phyloP scores from a whole-genome alignment of 2,888 invertebrate species.

The Koerneria pararmatus region DNA sequence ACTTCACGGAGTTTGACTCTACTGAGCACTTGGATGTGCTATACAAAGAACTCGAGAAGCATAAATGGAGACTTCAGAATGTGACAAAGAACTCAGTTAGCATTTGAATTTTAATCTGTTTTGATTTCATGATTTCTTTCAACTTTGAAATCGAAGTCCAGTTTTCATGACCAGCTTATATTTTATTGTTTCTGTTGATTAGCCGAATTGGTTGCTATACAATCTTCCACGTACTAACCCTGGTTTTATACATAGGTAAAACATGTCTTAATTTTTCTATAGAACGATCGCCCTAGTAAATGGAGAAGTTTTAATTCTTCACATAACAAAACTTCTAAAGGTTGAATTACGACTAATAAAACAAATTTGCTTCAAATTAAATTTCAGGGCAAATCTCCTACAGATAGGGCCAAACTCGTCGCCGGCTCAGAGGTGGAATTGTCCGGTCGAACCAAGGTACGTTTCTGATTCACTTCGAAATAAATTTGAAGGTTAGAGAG shows the following conservation, averaged over 20 bases:
- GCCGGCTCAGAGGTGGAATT: constrained; percentile 7
- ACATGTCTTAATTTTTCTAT: constrained; percentile 1
- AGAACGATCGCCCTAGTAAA: too few relatives aligned
- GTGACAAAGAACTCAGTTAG: constrained; percentile 20
- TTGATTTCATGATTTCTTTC: too few relatives aligned
- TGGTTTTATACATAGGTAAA: not conserved
- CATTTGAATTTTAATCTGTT: too few relatives aligned
- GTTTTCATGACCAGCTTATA: too few relatives aligned
- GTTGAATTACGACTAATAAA: too few relatives aligned
- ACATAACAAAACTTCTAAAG: too few relatives aligned
- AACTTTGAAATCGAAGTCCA: too few relatives aligned
- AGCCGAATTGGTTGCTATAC: too few relatives aligned
- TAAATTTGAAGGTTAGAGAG: not conserved
- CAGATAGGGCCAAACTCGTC: constrained; percentile 11
- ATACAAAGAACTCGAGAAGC: not conserved
- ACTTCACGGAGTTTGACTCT: not conserved
- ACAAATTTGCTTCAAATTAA: too few relatives aligned
- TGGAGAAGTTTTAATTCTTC: too few relatives aligned
- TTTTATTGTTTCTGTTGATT: too few relatives aligned
- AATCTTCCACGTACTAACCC: too few relatives aligned
- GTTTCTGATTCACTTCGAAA: not conserved
- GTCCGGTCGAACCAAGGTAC: constrained; percentile 1
- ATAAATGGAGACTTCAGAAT: constrained; percentile 20
- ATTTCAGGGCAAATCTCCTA: constrained; percentile 7
- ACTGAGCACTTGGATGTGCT: not conserved